Conservation (phyloP, 2,113 vertebrate genomes). For the Cyphomyrus discorhynchus region DNA sequence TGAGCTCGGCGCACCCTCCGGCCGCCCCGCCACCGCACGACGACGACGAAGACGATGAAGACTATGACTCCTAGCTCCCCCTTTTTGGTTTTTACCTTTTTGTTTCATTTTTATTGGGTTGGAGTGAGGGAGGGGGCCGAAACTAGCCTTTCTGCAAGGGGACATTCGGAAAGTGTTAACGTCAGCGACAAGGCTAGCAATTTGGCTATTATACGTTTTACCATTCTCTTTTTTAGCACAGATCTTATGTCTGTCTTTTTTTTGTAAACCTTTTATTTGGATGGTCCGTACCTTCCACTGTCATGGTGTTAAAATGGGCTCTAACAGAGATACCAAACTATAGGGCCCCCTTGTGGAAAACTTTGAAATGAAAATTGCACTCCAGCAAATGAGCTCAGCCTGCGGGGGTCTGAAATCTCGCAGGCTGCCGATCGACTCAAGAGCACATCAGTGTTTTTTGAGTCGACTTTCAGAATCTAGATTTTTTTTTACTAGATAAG, state of each 20-base stretch:
- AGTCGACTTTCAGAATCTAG: neutral
- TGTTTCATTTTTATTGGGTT: conserved; percentile 44
- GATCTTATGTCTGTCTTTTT: conserved; percentile 40
- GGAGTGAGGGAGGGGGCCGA: conserved; percentile 25
- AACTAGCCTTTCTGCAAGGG: conserved; percentile 21
- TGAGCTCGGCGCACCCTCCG: conserved; percentile 46
- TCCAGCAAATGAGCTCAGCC: neutral
- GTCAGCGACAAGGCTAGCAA: conserved; percentile 21
- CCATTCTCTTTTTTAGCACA: neutral
- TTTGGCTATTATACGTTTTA: conserved; percentile 58
- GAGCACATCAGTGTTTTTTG: neutral
- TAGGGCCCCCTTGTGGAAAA: neutral
- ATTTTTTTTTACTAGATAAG: conserved; percentile 9
- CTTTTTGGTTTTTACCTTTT: conserved; percentile 19
- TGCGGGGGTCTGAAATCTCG: neutral
- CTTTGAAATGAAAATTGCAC: neutral
- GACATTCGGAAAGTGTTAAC: neutral
- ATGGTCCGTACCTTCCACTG: neutral
- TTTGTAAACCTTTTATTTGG: conserved; percentile 44
- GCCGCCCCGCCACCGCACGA: conserved; percentile 41
- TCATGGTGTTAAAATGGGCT: conserved; percentile 40
- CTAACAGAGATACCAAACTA: neutral
- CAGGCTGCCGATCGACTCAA: neutral
- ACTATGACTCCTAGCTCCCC: conserved; percentile 78
- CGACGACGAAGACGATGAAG: conserved; percentile 70